Evolutionary conservation across 2,888 invertebrate genomes (phyloP).

Genomic region (Acrocyrtus sp.): DNA sequence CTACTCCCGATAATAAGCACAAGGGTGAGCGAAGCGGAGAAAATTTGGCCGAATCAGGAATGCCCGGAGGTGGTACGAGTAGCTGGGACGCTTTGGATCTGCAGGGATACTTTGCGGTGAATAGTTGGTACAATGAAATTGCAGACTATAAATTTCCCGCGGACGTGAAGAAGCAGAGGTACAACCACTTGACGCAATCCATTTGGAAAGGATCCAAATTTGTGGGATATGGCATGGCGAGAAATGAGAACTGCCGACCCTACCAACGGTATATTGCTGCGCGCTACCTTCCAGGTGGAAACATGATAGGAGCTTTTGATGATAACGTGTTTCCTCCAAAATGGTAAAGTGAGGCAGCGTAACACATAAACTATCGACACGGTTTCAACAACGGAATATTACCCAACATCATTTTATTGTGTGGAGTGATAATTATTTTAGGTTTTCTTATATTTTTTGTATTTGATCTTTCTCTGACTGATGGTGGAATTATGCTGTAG

Average conservation of each 20-base stretch:
- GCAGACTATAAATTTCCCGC: conserved; percentile 24
- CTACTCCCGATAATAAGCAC: background rate
- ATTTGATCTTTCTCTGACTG: background rate
- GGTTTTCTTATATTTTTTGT: background rate
- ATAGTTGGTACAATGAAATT: conserved; percentile 42
- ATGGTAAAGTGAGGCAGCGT: background rate
- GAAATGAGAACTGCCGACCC: conserved; percentile 16
- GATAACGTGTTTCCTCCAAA: conserved; percentile 15
- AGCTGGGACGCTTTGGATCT: background rate
- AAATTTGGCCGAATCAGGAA: background rate
- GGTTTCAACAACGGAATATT: too few relatives aligned
- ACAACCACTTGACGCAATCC: conserved; percentile 33
- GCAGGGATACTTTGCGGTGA: conserved; percentile 21
- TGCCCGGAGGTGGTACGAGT: background rate
- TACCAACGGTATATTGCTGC: conserved; percentile 10
- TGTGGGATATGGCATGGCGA: conserved; percentile 34
- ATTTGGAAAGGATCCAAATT: conserved; percentile 39
- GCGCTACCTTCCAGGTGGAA: conserved; percentile 34
- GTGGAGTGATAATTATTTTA: too few relatives aligned
- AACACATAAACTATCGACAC: too few relatives aligned
- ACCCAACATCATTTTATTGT: too few relatives aligned
- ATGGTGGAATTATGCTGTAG: too few relatives aligned
- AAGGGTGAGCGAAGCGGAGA: conserved; percentile 26
- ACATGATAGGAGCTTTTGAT: conserved; percentile 11
- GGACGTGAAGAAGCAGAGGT: background rate